phyloP scores from a whole-genome alignment of 2,113 vertebrate genomes.

The Laticauda laticaudata region DNA sequence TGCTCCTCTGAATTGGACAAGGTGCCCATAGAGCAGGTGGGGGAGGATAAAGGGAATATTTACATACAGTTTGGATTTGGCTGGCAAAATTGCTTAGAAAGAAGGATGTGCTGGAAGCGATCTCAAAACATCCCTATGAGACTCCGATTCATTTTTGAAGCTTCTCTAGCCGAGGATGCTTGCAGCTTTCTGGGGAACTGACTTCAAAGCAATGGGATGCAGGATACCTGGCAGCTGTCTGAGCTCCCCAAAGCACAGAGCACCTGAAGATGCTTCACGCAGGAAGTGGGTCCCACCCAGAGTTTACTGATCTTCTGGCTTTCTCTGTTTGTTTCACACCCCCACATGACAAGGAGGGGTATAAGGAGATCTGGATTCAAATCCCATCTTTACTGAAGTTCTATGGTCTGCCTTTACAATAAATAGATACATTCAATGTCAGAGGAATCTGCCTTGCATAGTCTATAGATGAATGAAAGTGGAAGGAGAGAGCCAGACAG shows the following conservation, averaged over 20 bases:
- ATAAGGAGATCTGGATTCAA: background rate
- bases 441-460: background rate
- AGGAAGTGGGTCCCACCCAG: background rate
- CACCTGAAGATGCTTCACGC: background rate
- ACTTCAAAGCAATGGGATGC: background rate
- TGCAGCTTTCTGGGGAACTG: background rate
- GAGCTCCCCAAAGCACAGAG: background rate
- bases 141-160: background rate
- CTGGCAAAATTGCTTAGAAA: background rate
- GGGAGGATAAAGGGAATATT: background rate
- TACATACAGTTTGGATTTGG: background rate
- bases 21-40: background rate
- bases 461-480: background rate
- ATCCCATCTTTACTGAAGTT: background rate
- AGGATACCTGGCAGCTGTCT: background rate
- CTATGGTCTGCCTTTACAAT: background rate
- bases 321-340: background rate
- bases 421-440: background rate
- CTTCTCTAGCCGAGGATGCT: background rate
- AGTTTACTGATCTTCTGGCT: background rate
- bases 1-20: background rate
- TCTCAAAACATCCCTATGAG: background rate
- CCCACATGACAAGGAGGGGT: background rate
- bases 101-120: background rate
- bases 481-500: background rate